Base-by-base conservation (phyloP, 2,888 invertebrate genomes). In the Rhodophaea formosa region DNA sequence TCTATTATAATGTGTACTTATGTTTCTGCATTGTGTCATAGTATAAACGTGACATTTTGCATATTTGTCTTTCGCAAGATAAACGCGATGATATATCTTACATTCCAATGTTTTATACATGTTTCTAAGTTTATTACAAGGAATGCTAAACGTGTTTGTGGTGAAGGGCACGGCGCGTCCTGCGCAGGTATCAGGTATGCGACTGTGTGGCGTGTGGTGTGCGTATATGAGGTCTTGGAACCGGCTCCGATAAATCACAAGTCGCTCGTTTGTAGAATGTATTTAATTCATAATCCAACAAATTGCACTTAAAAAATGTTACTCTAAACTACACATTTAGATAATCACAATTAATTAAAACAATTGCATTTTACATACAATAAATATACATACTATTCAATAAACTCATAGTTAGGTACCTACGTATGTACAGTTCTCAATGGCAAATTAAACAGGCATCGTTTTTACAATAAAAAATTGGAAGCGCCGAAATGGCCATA, bases 261-360 rank as follows among this genome's bases (percentile, higher is more conserved):
- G 17, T 55, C 55, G 17, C 44, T 30, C 29, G 16, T 12, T 35
- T 49, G 14, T 57, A 57, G 42, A 52, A 47, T 60, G 51, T 42
- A 47, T 56, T 56, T 56, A 56, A 49, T 56, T 56, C 35, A 56
- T 39, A 17, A 82, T 81, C 81, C 81, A 86, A 87, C 81, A 85
- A 86, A 82, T 84, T 86, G 82, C 85, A 84, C 84, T 81, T 82
- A 80, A 68, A 63, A 70, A 75, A 67, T 72, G 75, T 77, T 79
- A 77, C 69, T 75, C 80, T 84, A 79, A 72, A 75, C 82, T 84
- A 86, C 79, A 83, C 83, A 84, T 84, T 82, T 83, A 85, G 77
- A 77, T 83, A 84, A 87, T 84, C 82, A 79, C 70, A 79, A 80
- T 75, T 77, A 73, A 81, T 80, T 56, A 56, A 86, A 83, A 75